Base-by-base conservation (phyloP, 2,888 invertebrate genomes). In the Drosophila neonasuta region DNA sequence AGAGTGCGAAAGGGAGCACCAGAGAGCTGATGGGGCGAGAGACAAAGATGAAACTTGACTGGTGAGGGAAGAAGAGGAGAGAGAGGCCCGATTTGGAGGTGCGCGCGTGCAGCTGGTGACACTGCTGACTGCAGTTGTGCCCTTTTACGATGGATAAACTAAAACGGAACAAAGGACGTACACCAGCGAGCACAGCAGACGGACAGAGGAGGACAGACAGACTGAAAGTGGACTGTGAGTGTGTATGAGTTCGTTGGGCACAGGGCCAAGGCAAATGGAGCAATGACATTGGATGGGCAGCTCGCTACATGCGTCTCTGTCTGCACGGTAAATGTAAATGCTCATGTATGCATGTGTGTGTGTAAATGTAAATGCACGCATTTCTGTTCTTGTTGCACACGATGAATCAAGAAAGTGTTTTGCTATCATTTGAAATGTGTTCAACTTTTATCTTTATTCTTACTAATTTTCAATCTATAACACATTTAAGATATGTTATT, bases 201-300 rank as follows among this genome's bases (percentile, higher is more conserved):
- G 13, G 24, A 58, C 15, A 52, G 29, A 51, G n/a, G 11, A 11
- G 20, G 10, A 34, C 24, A n/a, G 30, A 41, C 10, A n/a, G 10
- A 41, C n/a, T 10, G 41, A 45, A 8, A 39, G 44, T 41, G 17
- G 11, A 29, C 44, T 13, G 20, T 41, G 48, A 49, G 6, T 49
- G 45, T 41, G 13, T 13, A 13, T 41, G 39, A 13, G 39, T 13
- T 15, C 68, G 56, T 42, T 84, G 84, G 85, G 79, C 85, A 79
- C 81, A 79, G 82, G 79, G 85, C 85, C 85, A 81, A 80, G 70
- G 81, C 85, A 73, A 79, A 80, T 84, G 69, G 77, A 68, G 82
- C 82, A 80, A 81, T 82, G 82, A 76, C 63, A 74, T 79, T 80
- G 56, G 45, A 42, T 34, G 59, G 39, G 44, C 11, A 24, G 44